Percentiles rank a stretch among this genome's conserved stretches.
Conservation (phyloP, 2,797 vertebrate genomes). For the Choloepus didactylus region DNA sequence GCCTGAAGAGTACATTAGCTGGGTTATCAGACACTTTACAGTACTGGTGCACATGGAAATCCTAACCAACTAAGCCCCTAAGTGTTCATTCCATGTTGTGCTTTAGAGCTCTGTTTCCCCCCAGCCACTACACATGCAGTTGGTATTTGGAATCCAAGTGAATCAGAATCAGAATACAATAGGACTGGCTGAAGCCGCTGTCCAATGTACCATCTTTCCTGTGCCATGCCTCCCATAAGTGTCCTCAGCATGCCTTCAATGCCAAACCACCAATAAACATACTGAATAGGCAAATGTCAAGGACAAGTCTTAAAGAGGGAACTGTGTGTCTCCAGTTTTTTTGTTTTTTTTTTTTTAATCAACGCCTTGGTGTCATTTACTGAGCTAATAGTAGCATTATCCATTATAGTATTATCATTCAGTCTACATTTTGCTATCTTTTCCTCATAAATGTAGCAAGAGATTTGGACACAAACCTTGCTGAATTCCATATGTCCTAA, state of each 20-base stretch:
- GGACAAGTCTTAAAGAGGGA: neutral
- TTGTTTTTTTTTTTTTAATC: too few relatives aligned
- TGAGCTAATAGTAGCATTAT: neutral
- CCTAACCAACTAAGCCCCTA: neutral
- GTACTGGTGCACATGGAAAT: neutral
- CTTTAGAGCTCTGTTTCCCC: neutral
- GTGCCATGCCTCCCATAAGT: neutral
- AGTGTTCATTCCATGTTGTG: neutral
- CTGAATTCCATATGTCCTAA: neutral
- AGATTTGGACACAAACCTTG: neutral
- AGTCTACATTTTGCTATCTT: neutral
- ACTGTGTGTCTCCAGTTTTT: neutral
- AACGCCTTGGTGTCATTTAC: neutral
- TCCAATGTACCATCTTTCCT: neutral
- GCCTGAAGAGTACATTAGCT: neutral
- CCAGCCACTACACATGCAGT: neutral
- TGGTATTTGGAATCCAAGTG: neutral
- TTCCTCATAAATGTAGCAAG: neutral
- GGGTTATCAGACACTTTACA: neutral
- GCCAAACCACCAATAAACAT: neutral
- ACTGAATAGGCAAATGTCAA: neutral
- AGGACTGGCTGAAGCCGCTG: neutral
- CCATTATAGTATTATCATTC: neutral
- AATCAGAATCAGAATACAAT: too few relatives aligned
- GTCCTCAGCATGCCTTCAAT: neutral